Conservation (phyloP, 2,113 vertebrate genomes). For the Zosterops lateralis region DNA sequence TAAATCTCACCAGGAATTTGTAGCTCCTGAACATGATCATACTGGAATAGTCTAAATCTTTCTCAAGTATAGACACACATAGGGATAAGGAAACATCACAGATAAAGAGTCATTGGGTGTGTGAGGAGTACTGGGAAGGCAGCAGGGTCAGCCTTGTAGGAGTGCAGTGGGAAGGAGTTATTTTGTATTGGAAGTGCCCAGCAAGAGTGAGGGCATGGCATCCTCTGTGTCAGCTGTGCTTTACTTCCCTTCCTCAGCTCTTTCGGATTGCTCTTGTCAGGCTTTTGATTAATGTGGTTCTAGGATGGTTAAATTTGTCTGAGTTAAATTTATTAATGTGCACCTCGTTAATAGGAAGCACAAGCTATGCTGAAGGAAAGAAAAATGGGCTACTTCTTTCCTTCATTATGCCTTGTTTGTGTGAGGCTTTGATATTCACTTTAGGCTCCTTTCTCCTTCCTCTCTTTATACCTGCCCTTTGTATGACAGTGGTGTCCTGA, state of each 20-base stretch:
- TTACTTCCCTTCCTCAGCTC: conserved; percentile 4
- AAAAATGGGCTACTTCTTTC: conserved; percentile 46
- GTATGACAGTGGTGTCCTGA: not conserved
- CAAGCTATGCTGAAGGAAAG: conserved; percentile 17
- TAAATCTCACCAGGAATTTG: not conserved
- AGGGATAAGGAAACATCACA: not conserved
- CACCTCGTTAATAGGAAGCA: not conserved
- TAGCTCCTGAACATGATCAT: not conserved
- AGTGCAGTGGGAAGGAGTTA: not conserved
- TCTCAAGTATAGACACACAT: accelerated
- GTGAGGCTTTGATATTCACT: not conserved
- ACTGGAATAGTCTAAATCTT: not conserved
- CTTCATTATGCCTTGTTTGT: conserved; percentile 25
- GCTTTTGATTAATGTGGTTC: conserved; percentile 21
- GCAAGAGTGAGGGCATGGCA: not conserved
- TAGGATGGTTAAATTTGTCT: conserved; percentile 6
- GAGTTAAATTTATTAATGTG: conserved; percentile 5
- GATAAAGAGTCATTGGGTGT: not conserved
- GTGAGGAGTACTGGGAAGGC: not conserved
- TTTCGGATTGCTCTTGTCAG: conserved; percentile 21
- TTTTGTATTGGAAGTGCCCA: not conserved
- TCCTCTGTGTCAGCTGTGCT: not conserved
- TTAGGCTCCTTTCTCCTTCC: not conserved
- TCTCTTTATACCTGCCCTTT: not conserved
- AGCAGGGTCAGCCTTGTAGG: not conserved